A percentile compares a stretch with the other conserved stretches of the same genome.
Conservation (phyloP, 2,113 vertebrate species). For the Telmatochromis sp. region DNA sequence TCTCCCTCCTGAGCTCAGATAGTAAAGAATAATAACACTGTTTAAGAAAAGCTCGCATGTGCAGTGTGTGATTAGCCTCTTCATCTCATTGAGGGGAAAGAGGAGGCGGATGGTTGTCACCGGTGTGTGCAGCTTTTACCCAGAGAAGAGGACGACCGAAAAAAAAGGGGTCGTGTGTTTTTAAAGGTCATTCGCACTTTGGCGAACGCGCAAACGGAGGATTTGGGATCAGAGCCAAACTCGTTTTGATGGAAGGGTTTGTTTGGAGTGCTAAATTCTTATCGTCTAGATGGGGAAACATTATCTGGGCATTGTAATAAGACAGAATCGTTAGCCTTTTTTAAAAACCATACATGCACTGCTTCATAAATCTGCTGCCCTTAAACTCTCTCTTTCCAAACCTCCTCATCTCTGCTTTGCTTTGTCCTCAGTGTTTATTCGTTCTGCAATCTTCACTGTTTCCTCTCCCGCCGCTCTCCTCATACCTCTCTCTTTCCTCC, state of each 20-base stretch:
- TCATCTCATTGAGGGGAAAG: neutral
- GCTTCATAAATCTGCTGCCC: neutral
- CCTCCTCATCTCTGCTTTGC: neutral
- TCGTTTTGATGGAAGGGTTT: neutral
- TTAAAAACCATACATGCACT: fast-evolving
- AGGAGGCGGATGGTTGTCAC: neutral
- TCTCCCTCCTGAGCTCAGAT: neutral
- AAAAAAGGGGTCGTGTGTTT: neutral
- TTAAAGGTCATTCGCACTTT: neutral
- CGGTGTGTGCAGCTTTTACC: neutral
- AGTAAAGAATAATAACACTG: neutral
- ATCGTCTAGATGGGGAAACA: fast-evolving
- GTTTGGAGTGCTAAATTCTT: fast-evolving
- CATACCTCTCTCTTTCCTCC: neutral
- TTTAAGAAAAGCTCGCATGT: neutral
- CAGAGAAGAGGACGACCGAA: fast-evolving
- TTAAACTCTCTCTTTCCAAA: neutral
- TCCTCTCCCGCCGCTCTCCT: neutral
- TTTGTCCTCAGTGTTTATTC: constrained; percentile 16
- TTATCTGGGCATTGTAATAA: neutral
- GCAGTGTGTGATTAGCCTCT: neutral
- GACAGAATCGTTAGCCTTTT: neutral
- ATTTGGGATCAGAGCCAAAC: fast-evolving
- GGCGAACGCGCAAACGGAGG: fast-evolving
- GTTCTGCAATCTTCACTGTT: constrained; percentile 26